A percentile compares a stretch with the other conserved stretches of the same genome.
Evolutionary conservation across 2,888 invertebrate species (phyloP).

Genomic region (Hirtodrosophila cameraria): DNA sequence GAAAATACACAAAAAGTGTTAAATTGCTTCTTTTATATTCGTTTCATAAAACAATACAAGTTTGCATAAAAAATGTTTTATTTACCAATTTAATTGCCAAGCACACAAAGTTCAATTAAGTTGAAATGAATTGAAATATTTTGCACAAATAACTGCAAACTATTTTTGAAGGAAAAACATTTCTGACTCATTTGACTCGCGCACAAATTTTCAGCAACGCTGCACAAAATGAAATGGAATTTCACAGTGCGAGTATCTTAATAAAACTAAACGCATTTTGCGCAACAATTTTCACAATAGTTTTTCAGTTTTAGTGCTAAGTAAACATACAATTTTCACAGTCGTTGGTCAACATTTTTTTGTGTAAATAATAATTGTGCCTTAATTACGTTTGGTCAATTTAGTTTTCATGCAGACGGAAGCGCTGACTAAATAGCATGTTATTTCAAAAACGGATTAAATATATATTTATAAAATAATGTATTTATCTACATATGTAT

Average conservation of each 20-base stretch:
- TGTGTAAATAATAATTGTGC: constrained; percentile 59
- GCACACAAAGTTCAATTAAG: constrained; percentile 23
- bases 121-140: constrained; percentile 23
- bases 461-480: neutral
- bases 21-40: too few relatives aligned
- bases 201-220: constrained; percentile 40
- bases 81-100: constrained; percentile 33
- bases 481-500: neutral
- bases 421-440: neutral
- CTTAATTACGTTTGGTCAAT: constrained; percentile 52
- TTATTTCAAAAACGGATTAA: neutral
- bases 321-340: neutral
- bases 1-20: too few relatives aligned
- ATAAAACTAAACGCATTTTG: constrained; percentile 42
- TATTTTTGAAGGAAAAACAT: constrained; percentile 12
- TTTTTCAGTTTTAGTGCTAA: constrained; percentile 1
- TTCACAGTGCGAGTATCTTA: constrained; percentile 15
- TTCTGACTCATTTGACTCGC: constrained; percentile 47
- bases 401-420: constrained; percentile 38
- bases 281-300: neutral
- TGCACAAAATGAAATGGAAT: constrained; percentile 37
- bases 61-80: constrained; percentile 1
- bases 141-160: constrained; percentile 37
- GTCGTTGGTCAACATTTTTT: constrained; percentile 23
- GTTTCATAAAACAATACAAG: too few relatives aligned